Evolutionary conservation across 2,797 vertebrate genomes (phyloP), one percentile per base, ranked within the genome.

Genomic region (Acrocephalus scirpaceus): DNA sequence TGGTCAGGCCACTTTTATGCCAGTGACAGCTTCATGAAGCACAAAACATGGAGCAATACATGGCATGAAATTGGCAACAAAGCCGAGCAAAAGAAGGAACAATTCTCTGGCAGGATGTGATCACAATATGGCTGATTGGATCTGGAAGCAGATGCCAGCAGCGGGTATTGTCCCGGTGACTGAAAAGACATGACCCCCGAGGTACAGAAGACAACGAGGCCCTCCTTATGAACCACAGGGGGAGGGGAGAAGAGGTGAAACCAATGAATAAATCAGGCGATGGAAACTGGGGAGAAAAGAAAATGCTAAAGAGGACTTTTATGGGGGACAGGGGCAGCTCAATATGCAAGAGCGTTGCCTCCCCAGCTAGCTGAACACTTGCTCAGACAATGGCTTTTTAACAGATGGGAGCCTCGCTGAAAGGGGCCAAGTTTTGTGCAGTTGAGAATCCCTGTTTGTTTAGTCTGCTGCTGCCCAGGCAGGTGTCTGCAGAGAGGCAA

Each of bases 191-290:
- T 98, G 98, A 98, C 98, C 98, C 98, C 98, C 89, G 98, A 98
- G 98, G 98, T 98, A 98, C 97, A 90, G 90, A 97, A 97, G 97
- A 98, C 98, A 98, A 98, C 95, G 93, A 97, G 98, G 95, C 98
- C 97, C 98, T 98, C 98, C 98, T 98, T 97, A 95, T 57, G 97
- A 98, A 97, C 97, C 96, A 96, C 97, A 98, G 97, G 97, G 97
- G 98, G 96, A 98, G 97, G 98, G 96, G 98, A 97, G 93, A 97
- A 96, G 98, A 98, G 98, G 98, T 98, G 98, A 99, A 99, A 99
- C 98, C 99, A 98, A 99, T 99, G 99, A 99, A 99, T 99, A 99
- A 99, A 99, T 99, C 99, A 99, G 98, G 97, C 97, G 11, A 44
- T 97, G 97, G 98, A 98, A 96, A 97, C 97, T 56, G 67, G 95